Evolutionary conservation across 2,888 invertebrate genomes (phyloP), one percentile per base, ranked within the genome.

Genomic region (Drosophila austrosaltans): DNA sequence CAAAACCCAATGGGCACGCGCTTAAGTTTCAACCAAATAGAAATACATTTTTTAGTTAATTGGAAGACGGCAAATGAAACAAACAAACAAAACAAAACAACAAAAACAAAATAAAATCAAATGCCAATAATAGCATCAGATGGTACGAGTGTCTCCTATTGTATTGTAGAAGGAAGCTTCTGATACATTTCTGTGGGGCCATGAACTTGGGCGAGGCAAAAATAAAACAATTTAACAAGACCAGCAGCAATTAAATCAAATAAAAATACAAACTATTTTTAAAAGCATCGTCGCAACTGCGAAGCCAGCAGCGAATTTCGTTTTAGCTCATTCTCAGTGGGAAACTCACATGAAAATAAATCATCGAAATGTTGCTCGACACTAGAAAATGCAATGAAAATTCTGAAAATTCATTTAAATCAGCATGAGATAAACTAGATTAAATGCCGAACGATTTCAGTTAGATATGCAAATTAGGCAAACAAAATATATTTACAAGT

Each of bases 201-300:
- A 72, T 85, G 85, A 85, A 85, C 85, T 85, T 85, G 88, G 81
- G 79, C 72, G 66, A 70, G 60, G 64, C 76, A 56, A 48, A 74
- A 84, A 84, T 84, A 79, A 79, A 81, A 76, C 78, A 79, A 81
- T 83, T 83, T 77, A 83, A 77, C 71, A 79, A 79, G 71, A 70
- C 64, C 76, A 79, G 42, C 79, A 81, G 73, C 87, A 83, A 83
- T 83, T 87, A 83, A 87, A 78, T 64, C 61, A 84, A 81, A 83
- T 84, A 72, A 70, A 72, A 74, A 64, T 70, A 66, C 32, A 53
- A 61, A 39, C 81, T 86, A 82, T 86, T 82, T 82, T 79, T 82
- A 82, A 81, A 75, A 63, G 72, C 61, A 71, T 56, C 82, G 72
- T 63, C 66, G 36, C 10, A 63, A 66, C 78, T n/a, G 54, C 63